Evolutionary conservation across 2,888 invertebrate genomes (phyloP), one percentile per base, ranked within the genome.

Genomic region (Kryphioiulus occultus): DNA sequence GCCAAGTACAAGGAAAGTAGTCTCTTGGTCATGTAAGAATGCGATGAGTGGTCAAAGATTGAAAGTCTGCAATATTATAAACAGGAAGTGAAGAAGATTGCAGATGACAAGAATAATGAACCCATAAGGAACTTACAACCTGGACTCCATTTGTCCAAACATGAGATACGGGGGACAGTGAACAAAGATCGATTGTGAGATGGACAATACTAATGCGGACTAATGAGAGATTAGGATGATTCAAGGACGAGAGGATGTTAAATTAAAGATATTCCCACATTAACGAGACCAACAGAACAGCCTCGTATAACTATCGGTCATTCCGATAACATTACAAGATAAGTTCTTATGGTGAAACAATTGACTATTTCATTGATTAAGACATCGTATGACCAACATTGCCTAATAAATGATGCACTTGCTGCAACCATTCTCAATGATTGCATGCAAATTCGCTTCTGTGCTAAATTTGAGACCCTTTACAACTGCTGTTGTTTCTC

Each of bases 1-100:
- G 78, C 30, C 78, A 78, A 78, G 53, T 78, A 78, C 78, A 78
- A 78, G 78, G 78, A 78, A 78, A 78, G 78, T 78, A 78, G 78
- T 78, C 30, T 78, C 15, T 26, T 30, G 78, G 26, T 7, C 68
- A 78, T 12, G 30, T 68, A 68, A 26, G 68, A 78, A 78, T 26
- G 30, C 22, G 12, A 30, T n/a, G 15, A 78, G 22, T 78, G 78
- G 30, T 78, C 78, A 78, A 78, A 78, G 78, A 30, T 78, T 26
- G 78, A 78, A 78, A 78, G 78, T 78, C 15, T 9, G 78, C 78
- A 78, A 78, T n/a, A n/a, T n/a, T n/a, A n/a, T 78, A 78, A 78
- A 78, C 78, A 78, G 78, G 78, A 78, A 78, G 78, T 78, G 30
- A 78, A 78, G 78, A 78, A 78, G 78, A 78, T 78, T 12, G 78